Base-by-base conservation (phyloP, 53 echinoderm and acorn worm species). In the Hippasteria phrygiana region DNA sequence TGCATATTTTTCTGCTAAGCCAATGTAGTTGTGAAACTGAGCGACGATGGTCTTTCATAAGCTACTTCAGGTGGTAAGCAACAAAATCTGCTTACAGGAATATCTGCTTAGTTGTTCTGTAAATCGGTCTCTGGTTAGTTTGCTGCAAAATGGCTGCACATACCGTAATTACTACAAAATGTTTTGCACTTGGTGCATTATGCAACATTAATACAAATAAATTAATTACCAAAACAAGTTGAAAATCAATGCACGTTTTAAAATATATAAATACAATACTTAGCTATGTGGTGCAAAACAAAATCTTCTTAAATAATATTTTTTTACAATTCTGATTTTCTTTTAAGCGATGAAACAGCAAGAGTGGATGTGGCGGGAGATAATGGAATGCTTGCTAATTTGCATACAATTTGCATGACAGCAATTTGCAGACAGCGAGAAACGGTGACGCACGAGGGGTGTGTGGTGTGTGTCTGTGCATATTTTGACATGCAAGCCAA, bases 381-480 rank as follows among this genome's bases (percentile, higher is more conserved):
- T 36, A n/a, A 50, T 85, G 85, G 85, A 85, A 85, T 85, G 85
- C 85, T 85, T 51, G 70, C 85, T 85, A 85, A 69, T 85, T 85
- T 85, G 85, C 85, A 85, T 69, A 85, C 71, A 13, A 56, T 13
- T 16, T 27, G 33, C 75, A 75, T 41, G n/a, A n/a, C n/a, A n/a
- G 79, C 62, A 26, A 46, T 85, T 43, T 50, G 51, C 51, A 50
- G 48, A 53, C 24, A 16, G 66, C 38, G 38, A 29, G 65, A 66
- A 14, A 63, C 31, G 17, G 63, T 28, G 83, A 34, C 28, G 9
- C 17, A 56, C 5, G 32, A 76, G 33, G 78, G 38, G n/a, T 6
- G 6, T 3, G 24, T 26, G 28, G 10, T 26, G 64, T n/a, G 24
- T 28, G 26, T 28, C 4, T 4, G n/a, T n/a, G n/a, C n/a, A n/a